phyloP scores from a whole-genome alignment of 2,888 invertebrate species.

The Oxycera nigricornis region DNA sequence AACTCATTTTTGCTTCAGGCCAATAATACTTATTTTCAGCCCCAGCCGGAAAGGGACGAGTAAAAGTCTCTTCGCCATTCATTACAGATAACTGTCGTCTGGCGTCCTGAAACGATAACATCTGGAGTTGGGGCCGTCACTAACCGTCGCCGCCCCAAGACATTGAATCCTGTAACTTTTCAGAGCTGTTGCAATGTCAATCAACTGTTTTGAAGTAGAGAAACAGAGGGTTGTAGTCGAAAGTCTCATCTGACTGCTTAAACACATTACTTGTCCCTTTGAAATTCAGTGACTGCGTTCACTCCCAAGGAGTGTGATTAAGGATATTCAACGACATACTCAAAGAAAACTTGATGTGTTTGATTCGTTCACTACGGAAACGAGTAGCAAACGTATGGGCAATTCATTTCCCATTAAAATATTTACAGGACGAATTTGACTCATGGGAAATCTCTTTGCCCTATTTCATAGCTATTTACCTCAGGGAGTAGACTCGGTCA shows the following conservation, averaged over 20 bases:
- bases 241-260: neutral
- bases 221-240: neutral
- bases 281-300: neutral
- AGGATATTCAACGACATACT: too few relatives aligned
- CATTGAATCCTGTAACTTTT: neutral
- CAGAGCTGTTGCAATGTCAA: neutral
- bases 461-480: neutral
- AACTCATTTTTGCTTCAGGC: too few relatives aligned
- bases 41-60: neutral
- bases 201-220: neutral
- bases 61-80: neutral
- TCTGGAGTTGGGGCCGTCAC: neutral
- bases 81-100: slow-evolving; percentile 29
- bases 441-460: neutral
- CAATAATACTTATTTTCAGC: too few relatives aligned
- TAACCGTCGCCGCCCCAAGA: neutral
- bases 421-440: neutral
- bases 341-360: too few relatives aligned
- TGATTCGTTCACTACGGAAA: too few relatives aligned
- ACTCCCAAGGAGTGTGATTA: too few relatives aligned
- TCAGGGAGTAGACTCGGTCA: neutral
- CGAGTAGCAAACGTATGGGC: too few relatives aligned
- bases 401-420: too few relatives aligned
- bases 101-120: neutral
- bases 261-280: neutral